A percentile compares a stretch with the other conserved stretches of the same genome.
These are phyloP conservation scores for Varecia variegata DNA, from an alignment of 2,797 vertebrate species.

Conservation along the genomic window DNA sequence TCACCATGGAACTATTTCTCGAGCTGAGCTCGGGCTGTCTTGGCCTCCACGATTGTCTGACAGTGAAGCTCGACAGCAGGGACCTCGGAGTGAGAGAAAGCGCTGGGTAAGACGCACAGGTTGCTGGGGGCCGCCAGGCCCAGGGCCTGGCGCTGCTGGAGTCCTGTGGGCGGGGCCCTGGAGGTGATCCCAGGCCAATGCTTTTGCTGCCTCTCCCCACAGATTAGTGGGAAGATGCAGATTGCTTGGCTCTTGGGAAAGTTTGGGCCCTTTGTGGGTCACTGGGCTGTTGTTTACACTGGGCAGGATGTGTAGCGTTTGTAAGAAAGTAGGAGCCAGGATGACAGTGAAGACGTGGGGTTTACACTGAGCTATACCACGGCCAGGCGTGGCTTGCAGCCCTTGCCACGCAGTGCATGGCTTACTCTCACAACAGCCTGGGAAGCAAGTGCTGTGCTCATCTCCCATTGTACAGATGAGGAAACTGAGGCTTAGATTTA, in stretches of 20 bases:
- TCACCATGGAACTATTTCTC: background rate
- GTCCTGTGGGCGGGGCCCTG: background rate
- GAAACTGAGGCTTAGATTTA: background rate
- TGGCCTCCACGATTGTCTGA: background rate
- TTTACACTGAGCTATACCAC: background rate
- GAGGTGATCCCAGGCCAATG: background rate
- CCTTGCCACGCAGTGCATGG: background rate
- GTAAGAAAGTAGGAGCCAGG: background rate
- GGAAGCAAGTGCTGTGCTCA: background rate
- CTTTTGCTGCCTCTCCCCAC: background rate
- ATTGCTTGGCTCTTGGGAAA: background rate
- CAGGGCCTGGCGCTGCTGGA: background rate
- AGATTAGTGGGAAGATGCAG: background rate
- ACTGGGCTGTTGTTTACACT: background rate
- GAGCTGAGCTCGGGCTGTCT: background rate
- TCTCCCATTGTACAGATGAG: background rate
- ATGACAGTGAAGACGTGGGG: background rate
- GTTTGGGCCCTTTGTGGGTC: background rate
- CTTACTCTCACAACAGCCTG: background rate
- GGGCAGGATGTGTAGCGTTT: background rate
- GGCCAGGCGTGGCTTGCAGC: background rate
- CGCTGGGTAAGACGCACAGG: background rate
- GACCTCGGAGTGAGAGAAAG: background rate
- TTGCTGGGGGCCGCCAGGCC: background rate
- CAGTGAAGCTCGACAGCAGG: background rate